A percentile compares a stretch with the other conserved stretches of the same genome.
Evolutionary conservation across 2,113 vertebrate genomes (phyloP).

Genomic region (Oryzias javanicus): DNA sequence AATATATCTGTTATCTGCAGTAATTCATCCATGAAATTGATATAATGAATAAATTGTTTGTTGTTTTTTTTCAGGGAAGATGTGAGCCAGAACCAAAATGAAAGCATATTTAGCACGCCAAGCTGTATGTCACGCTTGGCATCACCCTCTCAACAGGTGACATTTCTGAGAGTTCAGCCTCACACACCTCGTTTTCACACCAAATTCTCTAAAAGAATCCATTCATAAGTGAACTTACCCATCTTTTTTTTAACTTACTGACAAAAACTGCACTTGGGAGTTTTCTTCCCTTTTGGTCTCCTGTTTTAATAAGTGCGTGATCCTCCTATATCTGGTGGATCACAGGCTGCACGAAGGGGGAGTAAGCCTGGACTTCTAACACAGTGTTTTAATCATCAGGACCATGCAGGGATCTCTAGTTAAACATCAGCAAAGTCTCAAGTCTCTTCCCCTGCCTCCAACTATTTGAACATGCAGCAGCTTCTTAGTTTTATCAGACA

Average conservation of each 20-base stretch:
- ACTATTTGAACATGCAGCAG: too few species aligned
- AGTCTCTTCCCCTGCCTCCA: too few species aligned
- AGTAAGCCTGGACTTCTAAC: constrained; percentile 25
- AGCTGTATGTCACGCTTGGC: not conserved
- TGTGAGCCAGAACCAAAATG: not conserved
- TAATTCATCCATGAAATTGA: constrained; percentile 11
- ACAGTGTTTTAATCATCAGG: constrained; percentile 19
- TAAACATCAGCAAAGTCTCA: not conserved
- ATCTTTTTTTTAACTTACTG: not conserved
- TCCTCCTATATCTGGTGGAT: constrained; percentile 27
- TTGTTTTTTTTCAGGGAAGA: constrained; percentile 7
- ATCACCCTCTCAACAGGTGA: not conserved
- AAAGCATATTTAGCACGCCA: constrained; percentile 23
- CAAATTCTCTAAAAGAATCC: not conserved
- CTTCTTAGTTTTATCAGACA: too few species aligned
- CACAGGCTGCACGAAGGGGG: not conserved
- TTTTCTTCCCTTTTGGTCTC: constrained; percentile 7
- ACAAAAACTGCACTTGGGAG: constrained; percentile 5
- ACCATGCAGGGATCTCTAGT: constrained; percentile 5
- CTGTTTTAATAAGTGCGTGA: constrained; percentile 20
- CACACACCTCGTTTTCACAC: constrained; percentile 1
- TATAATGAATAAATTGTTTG: too few species aligned
- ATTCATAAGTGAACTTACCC: too few species aligned
- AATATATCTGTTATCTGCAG: constrained; percentile 3
- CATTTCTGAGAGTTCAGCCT: constrained; percentile 5